Evolutionary conservation across 2,888 invertebrate species (phyloP).

Genomic region (Caenorhabditis sp.): DNA sequence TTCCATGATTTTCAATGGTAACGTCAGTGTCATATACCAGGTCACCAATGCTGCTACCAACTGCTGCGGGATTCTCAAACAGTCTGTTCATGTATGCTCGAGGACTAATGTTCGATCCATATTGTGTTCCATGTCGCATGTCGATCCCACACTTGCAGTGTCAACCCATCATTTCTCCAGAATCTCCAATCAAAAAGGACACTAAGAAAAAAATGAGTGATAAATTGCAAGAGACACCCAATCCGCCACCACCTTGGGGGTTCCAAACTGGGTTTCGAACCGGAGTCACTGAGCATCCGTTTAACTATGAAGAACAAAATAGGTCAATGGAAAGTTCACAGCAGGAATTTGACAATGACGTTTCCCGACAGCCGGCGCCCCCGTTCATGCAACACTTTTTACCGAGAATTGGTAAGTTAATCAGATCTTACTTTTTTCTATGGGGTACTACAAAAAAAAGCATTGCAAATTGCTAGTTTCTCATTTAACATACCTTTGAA

Average conservation of each 20-base stretch:
- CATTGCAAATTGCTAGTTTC: no score
- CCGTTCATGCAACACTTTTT: constrained; percentile 48
- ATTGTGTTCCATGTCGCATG: constrained; percentile 39
- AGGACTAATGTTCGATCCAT: constrained; percentile 13
- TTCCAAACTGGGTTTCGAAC: constrained; percentile 23
- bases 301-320: constrained; percentile 42
- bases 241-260: not conserved
- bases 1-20: not conserved
- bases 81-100: constrained; percentile 12
- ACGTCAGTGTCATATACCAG: not conserved
- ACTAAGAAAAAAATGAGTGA: constrained; percentile 28
- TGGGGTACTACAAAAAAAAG: no score
- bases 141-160: constrained; percentile 23
- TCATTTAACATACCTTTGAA: no score
- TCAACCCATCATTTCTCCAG: constrained; percentile 15
- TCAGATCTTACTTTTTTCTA: not conserved
- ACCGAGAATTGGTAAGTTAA: constrained; percentile 44
- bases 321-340: not conserved
- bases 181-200: not conserved
- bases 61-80: not conserved
- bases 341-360: constrained; percentile 27
- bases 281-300: constrained; percentile 11
- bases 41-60: not conserved
- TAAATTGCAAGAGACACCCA: constrained; percentile 22
- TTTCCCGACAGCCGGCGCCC: constrained; percentile 13